Evolutionary conservation across 1,140 invertebrate genomes (phyloP).

Genomic region (Drosophila kepulauana): DNA sequence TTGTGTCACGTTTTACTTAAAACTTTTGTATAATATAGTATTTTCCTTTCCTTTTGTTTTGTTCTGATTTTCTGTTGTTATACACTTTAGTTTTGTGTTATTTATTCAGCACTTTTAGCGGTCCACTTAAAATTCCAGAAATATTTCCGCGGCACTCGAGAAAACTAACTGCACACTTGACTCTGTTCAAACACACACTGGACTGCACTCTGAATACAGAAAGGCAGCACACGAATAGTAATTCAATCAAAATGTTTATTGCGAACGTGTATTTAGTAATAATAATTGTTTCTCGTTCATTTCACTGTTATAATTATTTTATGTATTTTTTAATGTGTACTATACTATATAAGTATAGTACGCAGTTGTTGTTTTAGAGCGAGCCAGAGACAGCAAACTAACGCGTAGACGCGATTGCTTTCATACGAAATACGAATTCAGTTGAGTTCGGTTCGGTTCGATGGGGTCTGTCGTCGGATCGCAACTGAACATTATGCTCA

Average conservation of each 20-base stretch:
- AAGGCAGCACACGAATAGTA: constrained; percentile 10
- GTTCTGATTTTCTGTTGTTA: constrained; percentile 4
- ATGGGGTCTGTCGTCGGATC: constrained; percentile 54
- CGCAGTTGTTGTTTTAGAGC: background rate
- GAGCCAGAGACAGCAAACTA: background rate
- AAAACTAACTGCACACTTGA: constrained; percentile 55
- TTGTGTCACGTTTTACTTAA: constrained; percentile 51
- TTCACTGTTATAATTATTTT: constrained; percentile 13
- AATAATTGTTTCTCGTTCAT: constrained; percentile 27
- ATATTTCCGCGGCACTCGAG: constrained; percentile 53
- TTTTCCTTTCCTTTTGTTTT: constrained; percentile 23
- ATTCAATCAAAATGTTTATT: constrained; percentile 26
- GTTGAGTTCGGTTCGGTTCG: constrained; percentile 10
- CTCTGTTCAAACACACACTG: constrained; percentile 21
- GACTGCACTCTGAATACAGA: background rate
- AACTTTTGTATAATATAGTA: background rate
- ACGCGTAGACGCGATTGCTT: constrained; percentile 10
- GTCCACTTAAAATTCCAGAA: constrained; percentile 75
- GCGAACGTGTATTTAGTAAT: constrained; percentile 20
- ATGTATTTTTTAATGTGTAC: constrained; percentile 25
- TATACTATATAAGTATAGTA: too few species aligned
- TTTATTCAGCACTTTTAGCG: constrained; percentile 42
- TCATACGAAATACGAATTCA: background rate
- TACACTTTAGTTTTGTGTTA: constrained; percentile 24
- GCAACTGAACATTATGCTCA: constrained; percentile 58